Evolutionary conservation across 2,113 vertebrate genomes (phyloP).

Genomic region (Xenotilapia caudafasciata): DNA sequence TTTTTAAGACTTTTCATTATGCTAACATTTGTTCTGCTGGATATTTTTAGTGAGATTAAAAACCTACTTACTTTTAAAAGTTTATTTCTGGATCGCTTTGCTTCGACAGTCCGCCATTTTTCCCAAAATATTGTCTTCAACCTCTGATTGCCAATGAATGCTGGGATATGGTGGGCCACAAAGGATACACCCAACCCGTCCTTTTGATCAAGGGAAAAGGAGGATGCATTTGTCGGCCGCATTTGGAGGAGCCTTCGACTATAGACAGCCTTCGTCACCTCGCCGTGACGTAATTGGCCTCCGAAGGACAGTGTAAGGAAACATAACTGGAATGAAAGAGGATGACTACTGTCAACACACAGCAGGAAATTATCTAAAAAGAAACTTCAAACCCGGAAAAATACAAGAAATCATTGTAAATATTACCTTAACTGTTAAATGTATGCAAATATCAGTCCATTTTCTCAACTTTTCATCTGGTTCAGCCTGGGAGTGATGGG

Average conservation of each 20-base stretch:
- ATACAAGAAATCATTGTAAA: neutral
- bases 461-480: neutral
- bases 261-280: neutral
- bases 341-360: neutral
- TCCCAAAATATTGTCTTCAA: neutral
- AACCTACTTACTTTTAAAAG: neutral
- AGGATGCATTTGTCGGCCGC: neutral
- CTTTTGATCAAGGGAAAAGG: neutral
- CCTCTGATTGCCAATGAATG: neutral
- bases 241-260: neutral
- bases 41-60: neutral
- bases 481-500: neutral
- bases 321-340: neutral
- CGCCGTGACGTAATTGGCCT: neutral
- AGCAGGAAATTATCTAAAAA: neutral
- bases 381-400: neutral
- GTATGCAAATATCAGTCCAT: neutral
- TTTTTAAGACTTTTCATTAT: neutral
- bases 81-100: neutral
- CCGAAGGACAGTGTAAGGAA: neutral
- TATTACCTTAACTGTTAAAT: neutral
- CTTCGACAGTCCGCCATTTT: neutral
- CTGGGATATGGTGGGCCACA: neutral
- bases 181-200: neutral
- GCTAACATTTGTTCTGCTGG: neutral